Percentiles rank a stretch among this genome's conserved stretches.
Conservation (phyloP, 2,797 vertebrate species). For the Furcifer pardalis region DNA sequence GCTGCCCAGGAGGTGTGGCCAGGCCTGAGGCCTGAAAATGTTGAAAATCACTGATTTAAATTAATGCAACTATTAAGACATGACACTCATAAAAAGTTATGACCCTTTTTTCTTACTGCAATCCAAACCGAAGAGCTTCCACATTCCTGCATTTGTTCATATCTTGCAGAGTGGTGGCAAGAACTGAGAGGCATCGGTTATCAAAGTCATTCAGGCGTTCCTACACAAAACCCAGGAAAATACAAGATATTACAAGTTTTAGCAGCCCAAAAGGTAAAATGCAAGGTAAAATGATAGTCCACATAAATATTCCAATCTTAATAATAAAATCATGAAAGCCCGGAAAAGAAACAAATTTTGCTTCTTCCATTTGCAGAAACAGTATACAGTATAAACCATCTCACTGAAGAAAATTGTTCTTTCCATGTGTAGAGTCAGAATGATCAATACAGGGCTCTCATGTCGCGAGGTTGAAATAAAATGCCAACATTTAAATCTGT, state of each 20-base stretch:
- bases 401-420: too few relatives aligned
- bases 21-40: too few relatives aligned
- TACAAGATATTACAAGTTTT: conserved; percentile 14
- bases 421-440: too few relatives aligned
- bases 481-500: too few relatives aligned
- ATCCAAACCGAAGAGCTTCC: conserved; percentile 79
- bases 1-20: too few relatives aligned
- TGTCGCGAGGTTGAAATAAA: too few relatives aligned
- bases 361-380: too few relatives aligned
- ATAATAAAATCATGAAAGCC: too few relatives aligned
- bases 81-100: neutral
- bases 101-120: conserved; percentile 76
- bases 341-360: too few relatives aligned
- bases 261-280: conserved; percentile 3
- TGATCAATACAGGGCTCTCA: too few relatives aligned
- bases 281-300: neutral
- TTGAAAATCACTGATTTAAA: too few relatives aligned
- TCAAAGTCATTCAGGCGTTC: conserved; percentile 87
- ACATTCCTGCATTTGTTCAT: conserved; percentile 83
- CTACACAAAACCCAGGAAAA: conserved; percentile 74
- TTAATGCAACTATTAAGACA: neutral
- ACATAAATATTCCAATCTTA: neutral
- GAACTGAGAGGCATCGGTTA: conserved; percentile 81
- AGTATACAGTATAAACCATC: too few relatives aligned
- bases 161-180: conserved; percentile 77